Conservation (phyloP, 2,113 vertebrate genomes). For the Pygoscelis adeliae region DNA sequence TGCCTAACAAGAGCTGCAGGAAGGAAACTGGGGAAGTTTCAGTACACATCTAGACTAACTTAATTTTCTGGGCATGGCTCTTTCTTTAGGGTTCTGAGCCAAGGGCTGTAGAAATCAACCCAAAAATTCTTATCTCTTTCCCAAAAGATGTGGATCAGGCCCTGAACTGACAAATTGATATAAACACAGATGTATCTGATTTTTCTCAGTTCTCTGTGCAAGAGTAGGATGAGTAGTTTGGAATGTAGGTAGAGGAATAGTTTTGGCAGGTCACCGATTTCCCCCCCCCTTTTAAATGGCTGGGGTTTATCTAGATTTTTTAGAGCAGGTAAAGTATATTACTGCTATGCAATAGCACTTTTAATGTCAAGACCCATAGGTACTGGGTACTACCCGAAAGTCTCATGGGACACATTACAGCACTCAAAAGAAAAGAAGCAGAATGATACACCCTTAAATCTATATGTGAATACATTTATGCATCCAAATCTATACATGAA, state of each 20-base stretch:
- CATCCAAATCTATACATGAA: background rate
- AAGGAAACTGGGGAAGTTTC: background rate
- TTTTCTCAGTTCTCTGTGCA: background rate
- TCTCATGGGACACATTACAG: background rate
- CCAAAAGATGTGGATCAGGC: background rate
- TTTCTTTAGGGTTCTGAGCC: background rate
- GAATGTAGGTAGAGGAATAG: background rate
- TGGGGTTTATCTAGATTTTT: background rate
- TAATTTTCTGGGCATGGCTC: background rate
- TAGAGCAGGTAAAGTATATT: background rate
- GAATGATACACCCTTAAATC: background rate
- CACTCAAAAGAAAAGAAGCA: background rate
- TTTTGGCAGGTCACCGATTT: background rate
- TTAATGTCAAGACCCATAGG: background rate
- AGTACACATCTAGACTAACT: background rate
- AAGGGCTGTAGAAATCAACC: background rate
- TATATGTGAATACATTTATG: background rate
- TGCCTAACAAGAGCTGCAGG: background rate
- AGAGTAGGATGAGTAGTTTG: background rate
- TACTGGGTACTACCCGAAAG: background rate
- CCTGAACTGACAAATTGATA: background rate
- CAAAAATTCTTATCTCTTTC: background rate
- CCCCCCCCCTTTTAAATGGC: background rate
- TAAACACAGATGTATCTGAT: background rate
- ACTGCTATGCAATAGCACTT: background rate